Percentiles rank a stretch among this genome's conserved stretches.
phyloP scores from a whole-genome alignment of 1,140 invertebrate species.

The Physella acuta region DNA sequence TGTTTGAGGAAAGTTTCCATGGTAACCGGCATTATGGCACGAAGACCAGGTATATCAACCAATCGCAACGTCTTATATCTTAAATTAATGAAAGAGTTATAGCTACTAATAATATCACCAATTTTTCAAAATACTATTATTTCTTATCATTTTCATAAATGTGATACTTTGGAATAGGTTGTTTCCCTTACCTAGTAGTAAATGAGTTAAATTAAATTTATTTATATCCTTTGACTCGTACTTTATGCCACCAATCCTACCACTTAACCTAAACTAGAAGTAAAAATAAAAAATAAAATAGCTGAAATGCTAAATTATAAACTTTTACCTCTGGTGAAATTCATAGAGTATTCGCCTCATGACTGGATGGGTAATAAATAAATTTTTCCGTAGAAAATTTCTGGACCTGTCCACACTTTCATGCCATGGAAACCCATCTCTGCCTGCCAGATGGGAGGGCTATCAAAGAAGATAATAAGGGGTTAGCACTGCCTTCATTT shows the following conservation, averaged over 20 bases:
- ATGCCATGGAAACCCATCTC: conserved; percentile 56
- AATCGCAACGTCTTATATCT: conserved; percentile 52
- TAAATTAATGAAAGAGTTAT: too few relatives aligned
- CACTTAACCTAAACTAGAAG: too few relatives aligned
- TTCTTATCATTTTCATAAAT: too few relatives aligned
- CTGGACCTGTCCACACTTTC: conserved; percentile 38
- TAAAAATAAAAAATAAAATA: background rate
- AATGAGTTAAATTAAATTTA: too few relatives aligned
- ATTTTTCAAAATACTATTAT: too few relatives aligned
- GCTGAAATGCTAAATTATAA: background rate
- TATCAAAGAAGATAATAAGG: too few relatives aligned
- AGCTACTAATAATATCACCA: too few relatives aligned
- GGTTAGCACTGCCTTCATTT: too few relatives aligned
- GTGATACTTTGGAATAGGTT: too few relatives aligned
- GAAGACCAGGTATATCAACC: conserved; percentile 49
- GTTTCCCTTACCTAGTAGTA: too few relatives aligned
- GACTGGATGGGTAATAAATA: conserved; percentile 57
- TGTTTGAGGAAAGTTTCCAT: conserved; percentile 52
- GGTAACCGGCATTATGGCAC: conserved; percentile 52
- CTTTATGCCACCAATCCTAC: too few relatives aligned
- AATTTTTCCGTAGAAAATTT: conserved; percentile 48
- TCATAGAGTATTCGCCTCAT: conserved; percentile 54
- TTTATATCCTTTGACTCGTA: too few relatives aligned
- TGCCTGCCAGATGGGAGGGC: conserved; percentile 49
- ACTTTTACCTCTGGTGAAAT: conserved; percentile 53